Base-by-base conservation (phyloP, 2,797 vertebrate species). In the Eurystomus glaucurus region DNA sequence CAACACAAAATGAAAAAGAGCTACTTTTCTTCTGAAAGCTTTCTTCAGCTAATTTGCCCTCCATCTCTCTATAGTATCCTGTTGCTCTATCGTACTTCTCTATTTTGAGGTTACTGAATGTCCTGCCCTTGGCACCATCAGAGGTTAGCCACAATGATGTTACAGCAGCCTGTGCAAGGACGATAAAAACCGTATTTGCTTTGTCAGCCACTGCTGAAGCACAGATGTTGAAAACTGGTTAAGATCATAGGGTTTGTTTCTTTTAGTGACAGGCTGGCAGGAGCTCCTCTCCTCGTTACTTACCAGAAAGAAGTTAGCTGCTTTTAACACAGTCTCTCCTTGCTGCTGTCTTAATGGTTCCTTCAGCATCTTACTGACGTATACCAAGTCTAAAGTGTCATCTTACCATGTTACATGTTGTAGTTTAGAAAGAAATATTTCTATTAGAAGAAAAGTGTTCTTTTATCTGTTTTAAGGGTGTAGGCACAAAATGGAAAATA, bases 361-460 rank as follows among this genome's bases (percentile, higher is more conserved):
- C 85, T 83, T 57, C 6, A 2, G 75, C 60, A 52, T 64, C 71
- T 77, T 88, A 76, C 51, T 84, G 68, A 62, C 64, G 71, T 15
- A 80, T 66, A 76, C 55, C 20, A 85, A 70, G 50, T 35, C 41
- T 87, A 64, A 94, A 95, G 66, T 85, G 51, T 39, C 69, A 51
- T 50, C 72, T 88, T 92, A 74, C 70, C 50, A 28, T 37, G 21
- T 82, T 41, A 61, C 28, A 6, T 43, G 12, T 64, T 93, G 55
- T 68, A 88, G 54, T 90, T 95, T 60, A 75, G 33, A 85, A 92
- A 76, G 21, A 70, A 88, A 75, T 64, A 78, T 78, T 91, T 75
- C 35, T 43, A 31, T 21, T 88, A 55, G 39, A 58, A 64, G 25
- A 79, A 90, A 68, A 93, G 46, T 76, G 29, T 13, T 37, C 78